A percentile compares a stretch with the other conserved stretches of the same genome.
These are phyloP conservation scores for Noctuana brunneofusca DNA, from an alignment of 2,888 invertebrate species.

Conservation along the genomic window DNA sequence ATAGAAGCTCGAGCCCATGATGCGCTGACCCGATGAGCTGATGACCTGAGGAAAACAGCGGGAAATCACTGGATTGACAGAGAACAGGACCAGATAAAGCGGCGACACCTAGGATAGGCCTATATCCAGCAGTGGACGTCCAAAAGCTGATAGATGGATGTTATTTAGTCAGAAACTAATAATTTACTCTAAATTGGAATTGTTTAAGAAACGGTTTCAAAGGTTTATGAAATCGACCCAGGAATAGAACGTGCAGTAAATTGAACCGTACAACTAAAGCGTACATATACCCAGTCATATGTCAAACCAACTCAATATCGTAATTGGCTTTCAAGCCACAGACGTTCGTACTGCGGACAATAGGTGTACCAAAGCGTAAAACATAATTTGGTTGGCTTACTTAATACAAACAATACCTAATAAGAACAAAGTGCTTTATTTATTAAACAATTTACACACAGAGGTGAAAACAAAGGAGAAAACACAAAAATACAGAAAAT, in stretches of 20 bases:
- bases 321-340: conserved; percentile 62
- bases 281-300: conserved; percentile 41
- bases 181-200: background rate
- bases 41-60: no score
- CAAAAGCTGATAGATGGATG: no score
- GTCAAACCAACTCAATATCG: conserved; percentile 64
- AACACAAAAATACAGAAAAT: background rate
- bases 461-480: background rate
- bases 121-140: no score
- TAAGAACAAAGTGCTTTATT: conserved; percentile 18
- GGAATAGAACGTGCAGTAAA: conserved; percentile 17
- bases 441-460: background rate
- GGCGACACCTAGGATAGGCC: no score
- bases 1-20: no score
- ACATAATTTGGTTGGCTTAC: conserved; percentile 41
- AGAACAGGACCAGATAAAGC: no score
- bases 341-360: conserved; percentile 31
- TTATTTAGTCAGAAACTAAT: background rate
- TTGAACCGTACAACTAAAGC: conserved; percentile 11
- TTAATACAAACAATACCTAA: conserved; percentile 57
- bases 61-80: no score
- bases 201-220: background rate
- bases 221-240: background rate
- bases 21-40: no score
- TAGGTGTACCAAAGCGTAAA: conserved; percentile 8